Evolutionary conservation across 2,797 vertebrate species (phyloP), one percentile per base, ranked within the genome.

Genomic region (Cossypha caffra): DNA sequence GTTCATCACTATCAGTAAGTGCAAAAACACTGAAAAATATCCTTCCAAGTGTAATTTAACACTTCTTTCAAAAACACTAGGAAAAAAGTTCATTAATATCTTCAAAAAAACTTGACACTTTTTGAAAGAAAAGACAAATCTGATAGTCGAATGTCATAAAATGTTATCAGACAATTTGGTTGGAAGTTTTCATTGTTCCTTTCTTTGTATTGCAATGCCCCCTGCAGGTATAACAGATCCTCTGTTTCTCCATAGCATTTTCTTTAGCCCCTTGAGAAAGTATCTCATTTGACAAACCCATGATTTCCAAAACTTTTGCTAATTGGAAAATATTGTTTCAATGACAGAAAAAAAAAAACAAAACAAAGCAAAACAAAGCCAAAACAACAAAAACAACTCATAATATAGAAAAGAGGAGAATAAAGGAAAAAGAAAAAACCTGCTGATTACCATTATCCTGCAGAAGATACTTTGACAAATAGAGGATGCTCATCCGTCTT

Each of bases 161-260:
- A 57, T 26, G 8, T 67, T 61, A 78, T 14, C 0, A 0, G 31
- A 55, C 13, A 48, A 67, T 42, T 13, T 43, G 28, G 11, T 6
- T 55, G 40, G 62, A 80, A 35, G 40, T 13, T 40, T n/a, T 64
- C 31, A 13, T 4, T 10, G 16, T 19, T 78, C 10, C 33, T 80
- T 97, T 89, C 86, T 82, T 91, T 97, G 97, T 97, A 74, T n/a
- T 77, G 86, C 93, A 97, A 78, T 92, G 96, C 97, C 98, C 96
- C 74, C 98, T 97, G 90, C 97, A 97, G 98, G 95, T 81, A 10
- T 5, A 47, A 51, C 62, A 47, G 37, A 38, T 45, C 26, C 33
- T 59, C 29, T 45, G 42, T 86, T 82, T 77, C 47, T 84, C 38
- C 33, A 35, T 0, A 52, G 10, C 14, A 33, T 64, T 73, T 74